A percentile compares a stretch with the other conserved stretches of the same genome.
These are phyloP conservation scores for Flexamia atlantica DNA, from an alignment of 2,888 invertebrate genomes.

Conservation along the genomic window DNA sequence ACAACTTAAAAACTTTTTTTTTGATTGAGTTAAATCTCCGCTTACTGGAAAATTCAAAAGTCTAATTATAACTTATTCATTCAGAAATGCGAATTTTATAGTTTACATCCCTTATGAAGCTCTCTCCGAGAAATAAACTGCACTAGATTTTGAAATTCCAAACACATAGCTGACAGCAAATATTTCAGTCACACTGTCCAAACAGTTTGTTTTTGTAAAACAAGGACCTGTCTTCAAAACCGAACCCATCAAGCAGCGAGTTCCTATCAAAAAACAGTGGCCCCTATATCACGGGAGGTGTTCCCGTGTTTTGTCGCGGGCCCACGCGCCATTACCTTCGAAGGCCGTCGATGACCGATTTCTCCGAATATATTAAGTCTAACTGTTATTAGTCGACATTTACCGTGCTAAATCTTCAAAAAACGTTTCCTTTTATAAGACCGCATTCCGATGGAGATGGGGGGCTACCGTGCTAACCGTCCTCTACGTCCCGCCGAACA, in stretches of 20 bases:
- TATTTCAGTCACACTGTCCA: no score
- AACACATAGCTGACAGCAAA: no score
- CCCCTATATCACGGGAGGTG: neutral
- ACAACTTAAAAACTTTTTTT: no score
- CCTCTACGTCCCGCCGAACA: slow-evolving; percentile 6
- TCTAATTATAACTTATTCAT: no score
- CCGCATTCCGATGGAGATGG: slow-evolving; percentile 40
- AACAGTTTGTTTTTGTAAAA: no score
- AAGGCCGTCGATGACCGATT: slow-evolving; percentile 30
- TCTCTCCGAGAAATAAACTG: no score
- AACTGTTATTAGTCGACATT: slow-evolving; percentile 45
- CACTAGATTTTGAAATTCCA: no score
- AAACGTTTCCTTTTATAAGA: slow-evolving; percentile 38
- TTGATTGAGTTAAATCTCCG: no score
- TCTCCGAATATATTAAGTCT: slow-evolving; percentile 24
- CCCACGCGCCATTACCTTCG: slow-evolving; percentile 38
- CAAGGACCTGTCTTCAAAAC: no score
- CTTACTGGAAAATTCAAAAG: no score
- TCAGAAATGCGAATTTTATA: no score
- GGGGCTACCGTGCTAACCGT: slow-evolving; percentile 15
- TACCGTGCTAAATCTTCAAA: slow-evolving; percentile 27
- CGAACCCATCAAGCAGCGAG: neutral
- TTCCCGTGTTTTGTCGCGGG: neutral
- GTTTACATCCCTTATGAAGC: no score
- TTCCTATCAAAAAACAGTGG: neutral